Conservation (phyloP, 1,140 invertebrate genomes). For the Aricia agestis region DNA sequence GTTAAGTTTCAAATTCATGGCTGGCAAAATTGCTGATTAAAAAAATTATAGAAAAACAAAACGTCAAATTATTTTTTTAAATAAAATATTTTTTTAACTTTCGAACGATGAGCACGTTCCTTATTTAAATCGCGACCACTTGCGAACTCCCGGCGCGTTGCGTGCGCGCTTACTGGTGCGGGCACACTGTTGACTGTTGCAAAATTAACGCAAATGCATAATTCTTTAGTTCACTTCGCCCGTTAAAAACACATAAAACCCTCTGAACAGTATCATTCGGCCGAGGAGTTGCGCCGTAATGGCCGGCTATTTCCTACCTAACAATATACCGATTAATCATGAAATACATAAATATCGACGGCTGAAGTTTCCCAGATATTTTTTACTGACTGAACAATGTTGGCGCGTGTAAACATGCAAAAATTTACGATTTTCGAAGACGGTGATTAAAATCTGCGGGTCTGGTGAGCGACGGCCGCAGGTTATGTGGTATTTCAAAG, state of each 20-base stretch:
- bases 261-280: constrained; percentile 41
- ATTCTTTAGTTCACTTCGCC: constrained; percentile 53
- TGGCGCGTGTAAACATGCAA: constrained; percentile 55
- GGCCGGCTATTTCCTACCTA: constrained; percentile 27
- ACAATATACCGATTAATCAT: constrained; percentile 65
- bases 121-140: not conserved
- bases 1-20: constrained; percentile 67
- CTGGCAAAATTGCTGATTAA: constrained; percentile 28
- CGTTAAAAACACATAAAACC: constrained; percentile 55
- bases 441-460: constrained; percentile 38
- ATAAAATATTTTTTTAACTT: constrained; percentile 6
- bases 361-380: constrained; percentile 53
- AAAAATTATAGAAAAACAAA: constrained; percentile 25
- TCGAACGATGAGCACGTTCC: not conserved
- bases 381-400: constrained; percentile 55
- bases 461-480: constrained; percentile 34
- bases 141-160: constrained; percentile 28
- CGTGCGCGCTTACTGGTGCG: constrained; percentile 51
- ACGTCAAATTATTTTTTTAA: constrained; percentile 9
- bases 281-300: constrained; percentile 25
- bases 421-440: constrained; percentile 45
- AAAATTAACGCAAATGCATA: constrained; percentile 51
- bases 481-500: too few species aligned
- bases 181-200: constrained; percentile 53
- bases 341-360: constrained; percentile 50